Evolutionary conservation across 2,888 invertebrate species (phyloP), one percentile per base, ranked within the genome.

Genomic region (Pyralis farinalis): DNA sequence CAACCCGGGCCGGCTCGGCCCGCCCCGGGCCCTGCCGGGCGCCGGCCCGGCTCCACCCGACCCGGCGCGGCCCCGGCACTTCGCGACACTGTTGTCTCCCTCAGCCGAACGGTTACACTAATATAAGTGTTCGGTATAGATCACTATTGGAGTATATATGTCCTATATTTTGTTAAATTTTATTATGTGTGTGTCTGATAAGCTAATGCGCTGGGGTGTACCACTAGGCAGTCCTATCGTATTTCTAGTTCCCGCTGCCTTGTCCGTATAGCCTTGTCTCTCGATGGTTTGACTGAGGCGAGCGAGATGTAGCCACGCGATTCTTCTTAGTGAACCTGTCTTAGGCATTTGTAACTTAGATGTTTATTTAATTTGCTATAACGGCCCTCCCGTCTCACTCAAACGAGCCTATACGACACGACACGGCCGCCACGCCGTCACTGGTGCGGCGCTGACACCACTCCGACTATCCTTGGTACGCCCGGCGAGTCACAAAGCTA

Each of bases 141-240:
- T 78, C 81, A 78, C 73, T 81, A 74, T 74, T 69, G 74, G 74
- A 82, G 68, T 77, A 75, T 72, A 73, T 61, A 72, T 75, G 71
- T 75, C 81, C 77, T 87, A 86, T 88, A 89, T 88, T 88, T 89
- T 88, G 85, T 88, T 87, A 86, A 71, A 81, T 84, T 80, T 64
- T 86, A 84, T 74, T 77, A 68, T 67, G 72, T 79, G 80, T 76
- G 73, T 77, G 75, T 81, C 74, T 74, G 69, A 55, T 78, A 75
- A 80, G 78, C 73, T 74, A 73, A 61, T 66, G 51, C 62, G 78
- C 75, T 73, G 76, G 73, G 76, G 70, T 66, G 71, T 74, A 71
- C 75, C 78, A 57, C 59, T 50, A 55, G 53, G 48, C 60, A 56
- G 55, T 55, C 58, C 34, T 22, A 28, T 20, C 37, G 6, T 5